These are phyloP conservation scores for Taenioides sp. DNA, from an alignment of 2,797 vertebrate species.

Conservation along the genomic window DNA sequence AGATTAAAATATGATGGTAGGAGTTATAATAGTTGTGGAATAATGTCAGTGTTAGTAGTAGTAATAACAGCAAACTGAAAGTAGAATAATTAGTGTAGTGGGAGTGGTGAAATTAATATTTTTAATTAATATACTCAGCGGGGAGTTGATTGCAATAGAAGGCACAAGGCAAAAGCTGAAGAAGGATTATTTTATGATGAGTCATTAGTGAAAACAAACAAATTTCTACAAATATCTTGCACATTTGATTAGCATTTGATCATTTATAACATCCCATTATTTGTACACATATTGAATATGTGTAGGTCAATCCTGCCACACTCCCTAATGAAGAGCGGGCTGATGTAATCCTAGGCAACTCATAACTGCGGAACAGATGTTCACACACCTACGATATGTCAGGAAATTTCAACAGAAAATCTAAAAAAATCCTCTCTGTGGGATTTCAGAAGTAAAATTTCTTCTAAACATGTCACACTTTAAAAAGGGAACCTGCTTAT, in stretches of 20 bases:
- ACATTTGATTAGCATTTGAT: constrained; percentile 20
- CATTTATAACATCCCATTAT: constrained; percentile 30
- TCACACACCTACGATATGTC: constrained; percentile 61
- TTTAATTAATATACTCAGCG: not conserved
- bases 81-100: not conserved
- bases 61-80: not conserved
- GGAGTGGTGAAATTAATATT: not conserved
- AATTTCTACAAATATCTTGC: not conserved
- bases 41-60: not conserved
- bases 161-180: not conserved
- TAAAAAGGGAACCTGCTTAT: constrained; percentile 69
- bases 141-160: too few species aligned
- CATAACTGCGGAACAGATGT: constrained; percentile 59
- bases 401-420: constrained; percentile 72
- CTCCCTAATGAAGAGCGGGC: constrained; percentile 54
- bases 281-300: constrained; percentile 49
- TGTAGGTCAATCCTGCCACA: constrained; percentile 29
- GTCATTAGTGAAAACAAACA: not conserved
- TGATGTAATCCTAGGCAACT: constrained; percentile 81
- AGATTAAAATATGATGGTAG: not conserved
- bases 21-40: not conserved
- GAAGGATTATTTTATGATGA: not conserved
- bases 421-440: constrained; percentile 41
- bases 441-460: constrained; percentile 66
- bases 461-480: constrained; percentile 69